phyloP scores from a whole-genome alignment of 1,140 invertebrate species.

The Zaprionus nigranus region DNA sequence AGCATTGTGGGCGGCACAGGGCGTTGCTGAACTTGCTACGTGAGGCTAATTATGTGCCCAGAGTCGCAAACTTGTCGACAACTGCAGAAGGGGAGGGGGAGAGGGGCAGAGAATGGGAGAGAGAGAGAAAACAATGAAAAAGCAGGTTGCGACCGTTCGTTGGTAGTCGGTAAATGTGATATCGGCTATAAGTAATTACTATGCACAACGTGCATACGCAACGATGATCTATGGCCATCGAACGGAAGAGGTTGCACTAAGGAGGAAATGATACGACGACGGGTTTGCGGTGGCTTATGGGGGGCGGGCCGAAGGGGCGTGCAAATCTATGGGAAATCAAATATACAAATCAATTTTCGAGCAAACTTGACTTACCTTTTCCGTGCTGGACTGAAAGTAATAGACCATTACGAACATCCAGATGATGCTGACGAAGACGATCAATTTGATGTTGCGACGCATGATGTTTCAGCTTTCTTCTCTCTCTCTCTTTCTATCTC shows the following conservation, averaged over 20 bases:
- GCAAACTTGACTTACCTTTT: conserved; percentile 71
- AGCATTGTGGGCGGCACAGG: conserved; percentile 41
- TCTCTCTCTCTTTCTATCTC: conserved; percentile 15
- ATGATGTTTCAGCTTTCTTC: conserved; percentile 59
- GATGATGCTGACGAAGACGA: conserved; percentile 82
- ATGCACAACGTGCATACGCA: conserved; percentile 44
- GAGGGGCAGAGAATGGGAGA: conserved; percentile 15
- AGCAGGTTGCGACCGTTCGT: conserved; percentile 13
- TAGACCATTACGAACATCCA: conserved; percentile 84
- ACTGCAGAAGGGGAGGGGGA: conserved; percentile 14
- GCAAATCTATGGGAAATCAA: background rate
- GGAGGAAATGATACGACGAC: conserved; percentile 9
- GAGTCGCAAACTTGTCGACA: conserved; percentile 10
- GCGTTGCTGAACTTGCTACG: conserved; percentile 53
- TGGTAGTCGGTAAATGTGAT: conserved; percentile 31
- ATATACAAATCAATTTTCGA: conserved; percentile 22
- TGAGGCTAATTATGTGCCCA: conserved; percentile 70
- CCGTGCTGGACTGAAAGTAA: conserved; percentile 82
- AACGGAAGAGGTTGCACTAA: conserved; percentile 41
- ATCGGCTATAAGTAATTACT: conserved; percentile 47
- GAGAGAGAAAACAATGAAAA: conserved; percentile 50
- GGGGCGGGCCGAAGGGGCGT: background rate
- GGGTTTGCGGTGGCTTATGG: no score
- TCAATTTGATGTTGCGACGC: conserved; percentile 83
- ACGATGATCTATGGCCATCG: conserved; percentile 44